Conservation (phyloP, 2,888 invertebrate genomes). For the Tipula vernalis region DNA sequence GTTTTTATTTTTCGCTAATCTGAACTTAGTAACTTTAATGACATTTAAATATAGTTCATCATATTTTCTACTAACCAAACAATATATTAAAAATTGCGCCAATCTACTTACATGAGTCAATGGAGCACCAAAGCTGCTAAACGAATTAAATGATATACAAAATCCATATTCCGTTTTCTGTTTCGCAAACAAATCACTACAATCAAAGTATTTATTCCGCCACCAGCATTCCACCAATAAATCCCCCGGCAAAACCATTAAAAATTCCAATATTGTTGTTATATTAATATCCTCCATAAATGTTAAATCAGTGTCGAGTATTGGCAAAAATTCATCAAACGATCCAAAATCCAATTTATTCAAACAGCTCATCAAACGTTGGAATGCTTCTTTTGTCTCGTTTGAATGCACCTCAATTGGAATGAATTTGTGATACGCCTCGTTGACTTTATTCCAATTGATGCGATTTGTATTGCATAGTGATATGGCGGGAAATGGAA, state of each 20-base stretch:
- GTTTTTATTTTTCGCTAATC: too few relatives aligned
- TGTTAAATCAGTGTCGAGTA: neutral
- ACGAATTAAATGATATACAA: neutral
- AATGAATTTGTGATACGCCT: neutral
- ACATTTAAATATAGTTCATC: too few relatives aligned
- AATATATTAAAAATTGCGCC: too few relatives aligned
- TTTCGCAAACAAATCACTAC: neutral
- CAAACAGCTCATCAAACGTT: neutral
- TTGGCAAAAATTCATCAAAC: neutral
- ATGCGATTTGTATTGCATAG: neutral
- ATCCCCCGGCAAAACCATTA: neutral
- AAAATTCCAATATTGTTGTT: neutral
- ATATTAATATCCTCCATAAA: neutral
- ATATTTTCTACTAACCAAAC: too few relatives aligned
- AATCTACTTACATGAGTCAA: neutral
- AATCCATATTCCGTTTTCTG: neutral
- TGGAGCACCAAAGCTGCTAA: neutral
- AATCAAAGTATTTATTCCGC: neutral
- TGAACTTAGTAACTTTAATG: too few relatives aligned
- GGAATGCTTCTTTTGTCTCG: neutral
- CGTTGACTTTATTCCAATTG: neutral
- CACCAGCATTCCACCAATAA: neutral
- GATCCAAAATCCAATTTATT: neutral
- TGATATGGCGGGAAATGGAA: neutral
- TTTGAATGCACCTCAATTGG: neutral